Conservation (phyloP, 2,888 invertebrate genomes). For the Nemotelus nigrinus region DNA sequence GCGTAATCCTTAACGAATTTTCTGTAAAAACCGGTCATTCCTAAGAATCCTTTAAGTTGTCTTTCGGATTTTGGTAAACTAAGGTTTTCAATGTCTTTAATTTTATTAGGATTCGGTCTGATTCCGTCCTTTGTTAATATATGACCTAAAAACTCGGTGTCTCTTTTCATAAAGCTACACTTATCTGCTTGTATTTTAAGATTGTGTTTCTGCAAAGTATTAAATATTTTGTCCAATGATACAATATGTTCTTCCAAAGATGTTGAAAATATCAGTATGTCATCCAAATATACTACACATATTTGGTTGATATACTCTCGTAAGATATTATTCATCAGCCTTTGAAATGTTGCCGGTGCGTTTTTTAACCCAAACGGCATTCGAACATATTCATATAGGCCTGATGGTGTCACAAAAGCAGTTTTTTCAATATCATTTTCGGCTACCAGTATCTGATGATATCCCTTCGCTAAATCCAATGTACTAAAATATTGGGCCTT, state of each 20-base stretch:
- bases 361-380: conserved; percentile 49
- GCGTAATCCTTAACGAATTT: conserved; percentile 47
- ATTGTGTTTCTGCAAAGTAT: conserved; percentile 33
- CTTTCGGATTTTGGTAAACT: conserved; percentile 47
- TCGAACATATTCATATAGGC: conserved; percentile 43
- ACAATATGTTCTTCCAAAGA: conserved; percentile 43
- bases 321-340: conserved; percentile 48
- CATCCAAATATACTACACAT: conserved; percentile 39
- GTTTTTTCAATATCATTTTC: conserved; percentile 49
- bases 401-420: conserved; percentile 46
- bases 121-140: conserved; percentile 40
- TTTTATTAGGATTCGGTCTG: conserved; percentile 43
- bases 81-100: conserved; percentile 33
- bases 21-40: conserved; percentile 49
- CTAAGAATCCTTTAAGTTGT: conserved; percentile 49
- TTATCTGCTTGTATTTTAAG: conserved; percentile 46
- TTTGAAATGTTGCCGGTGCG: conserved; percentile 48
- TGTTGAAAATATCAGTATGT: conserved; percentile 32
- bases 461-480: conserved; percentile 48
- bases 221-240: conserved; percentile 34
- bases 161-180: conserved; percentile 45
- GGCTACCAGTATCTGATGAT: conserved; percentile 44
- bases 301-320: conserved; percentile 45
- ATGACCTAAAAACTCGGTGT: conserved; percentile 46
- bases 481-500: conserved; percentile 50